phyloP scores from a whole-genome alignment of 2,888 invertebrate species.

The Exocentrus adspersus region DNA sequence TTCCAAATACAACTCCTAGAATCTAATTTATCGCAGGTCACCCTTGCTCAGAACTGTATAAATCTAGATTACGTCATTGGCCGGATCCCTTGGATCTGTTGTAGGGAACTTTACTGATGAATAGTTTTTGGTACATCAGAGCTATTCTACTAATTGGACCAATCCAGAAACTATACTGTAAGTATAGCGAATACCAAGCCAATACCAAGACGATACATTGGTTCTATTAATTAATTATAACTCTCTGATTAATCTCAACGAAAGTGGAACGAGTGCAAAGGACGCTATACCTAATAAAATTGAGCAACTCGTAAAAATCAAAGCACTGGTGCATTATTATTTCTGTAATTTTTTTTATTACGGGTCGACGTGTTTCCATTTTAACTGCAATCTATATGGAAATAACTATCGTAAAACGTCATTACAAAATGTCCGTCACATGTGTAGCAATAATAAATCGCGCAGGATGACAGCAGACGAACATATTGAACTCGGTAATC shows the following conservation, averaged over 20 bases:
- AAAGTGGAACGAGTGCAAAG: no score
- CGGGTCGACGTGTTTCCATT: background rate
- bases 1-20: no score
- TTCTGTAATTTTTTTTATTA: background rate
- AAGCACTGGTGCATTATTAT: background rate
- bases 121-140: background rate
- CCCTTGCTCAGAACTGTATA: background rate
- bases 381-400: background rate
- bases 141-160: background rate
- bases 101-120: background rate
- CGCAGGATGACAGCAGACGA: background rate
- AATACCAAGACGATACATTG: background rate
- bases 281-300: no score
- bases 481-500: background rate
- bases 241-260: no score
- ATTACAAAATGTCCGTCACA: background rate
- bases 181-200: background rate
- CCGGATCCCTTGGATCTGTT: no score
- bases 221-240: background rate
- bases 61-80: background rate
- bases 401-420: background rate
- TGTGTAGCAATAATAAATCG: background rate
- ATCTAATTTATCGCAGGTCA: background rate
- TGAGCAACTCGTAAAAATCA: no score
- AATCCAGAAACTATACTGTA: background rate